Base-by-base conservation (phyloP, 2,113 vertebrate species). In the Chloropsis cyanopogon region DNA sequence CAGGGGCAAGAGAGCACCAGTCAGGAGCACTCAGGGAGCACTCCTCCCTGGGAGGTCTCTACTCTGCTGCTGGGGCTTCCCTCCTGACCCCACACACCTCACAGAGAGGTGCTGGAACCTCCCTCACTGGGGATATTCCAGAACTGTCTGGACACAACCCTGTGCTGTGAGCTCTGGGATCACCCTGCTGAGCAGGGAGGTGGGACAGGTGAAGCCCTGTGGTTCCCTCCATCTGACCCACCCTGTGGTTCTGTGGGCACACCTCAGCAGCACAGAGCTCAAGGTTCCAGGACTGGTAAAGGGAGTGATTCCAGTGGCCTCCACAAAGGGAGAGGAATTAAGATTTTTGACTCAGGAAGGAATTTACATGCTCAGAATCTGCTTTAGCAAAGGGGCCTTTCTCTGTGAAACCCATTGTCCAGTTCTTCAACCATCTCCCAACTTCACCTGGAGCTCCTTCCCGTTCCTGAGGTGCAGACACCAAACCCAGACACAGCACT, bases 1-100 rank as follows among this genome's bases (percentile, higher is more conserved):
- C 53, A 82, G 61, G 52, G 31, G 47, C 49, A 39, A 37, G 46
- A 60, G 39, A 44, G 22, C 1, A 0, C 31, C 33, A 15, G 42
- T 2, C 54, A 50, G 7, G 22, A 75, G 47, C 53, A 0, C n/a
- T n/a, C n/a, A n/a, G n/a, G n/a, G 39, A 10, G 13, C 2, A 10
- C 18, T 54, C 9, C n/a, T n/a, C 1, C 29, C 6, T 23, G 24
- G 52, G 56, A 87, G n/a, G 33, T 46, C 42, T 23, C 82, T 64
- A 47, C 26, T 54, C 44, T 59, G 61, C 69, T 78, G 69, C 57
- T 71, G 77, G 44, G 10, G 33, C 49, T 73, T 17, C 59, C 47
- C n/a, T 44, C 68, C 7, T 54, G 56, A 23, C 11, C 46, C 63
- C 52, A 41, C 33, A 0, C 23, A 37, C 33, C 60, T 25, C 78